Percentiles rank a stretch among this genome's conserved stretches.
phyloP scores from a whole-genome alignment of 2,888 invertebrate species.

The Reticulitermes lucifugus region DNA sequence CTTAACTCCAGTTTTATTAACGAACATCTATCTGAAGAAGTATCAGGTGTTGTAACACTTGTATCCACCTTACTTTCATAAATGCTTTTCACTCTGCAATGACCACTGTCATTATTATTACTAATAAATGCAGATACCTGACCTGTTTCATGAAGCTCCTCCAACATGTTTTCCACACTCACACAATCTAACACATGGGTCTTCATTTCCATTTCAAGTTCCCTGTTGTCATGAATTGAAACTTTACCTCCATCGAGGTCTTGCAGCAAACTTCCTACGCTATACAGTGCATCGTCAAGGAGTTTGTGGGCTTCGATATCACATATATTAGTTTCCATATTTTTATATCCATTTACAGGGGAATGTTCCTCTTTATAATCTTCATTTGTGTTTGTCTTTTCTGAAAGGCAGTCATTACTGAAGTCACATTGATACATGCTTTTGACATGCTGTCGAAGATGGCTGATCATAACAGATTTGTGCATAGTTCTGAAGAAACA shows the following conservation, averaged over 20 bases:
- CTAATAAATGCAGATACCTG: background rate
- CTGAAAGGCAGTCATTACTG: background rate
- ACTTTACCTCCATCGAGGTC: background rate
- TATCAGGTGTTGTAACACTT: background rate
- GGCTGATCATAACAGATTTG: conserved; percentile 29
- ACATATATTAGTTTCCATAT: background rate
- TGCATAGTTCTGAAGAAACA: conserved; percentile 31
- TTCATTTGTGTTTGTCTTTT: background rate
- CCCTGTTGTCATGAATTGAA: background rate
- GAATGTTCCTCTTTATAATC: background rate
- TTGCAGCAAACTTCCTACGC: background rate
- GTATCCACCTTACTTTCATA: background rate
- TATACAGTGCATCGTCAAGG: background rate
- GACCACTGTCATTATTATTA: background rate
- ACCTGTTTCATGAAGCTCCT: background rate
- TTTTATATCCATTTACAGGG: background rate
- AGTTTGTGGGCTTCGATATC: background rate
- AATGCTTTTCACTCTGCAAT: background rate
- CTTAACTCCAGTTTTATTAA: background rate
- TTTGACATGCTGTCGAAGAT: conserved; percentile 33
- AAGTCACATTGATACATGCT: conserved; percentile 30
- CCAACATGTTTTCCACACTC: background rate
- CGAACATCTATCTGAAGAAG: background rate
- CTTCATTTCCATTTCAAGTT: background rate
- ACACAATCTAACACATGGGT: background rate